Evolutionary conservation across 2,888 invertebrate species (phyloP).

Genomic region (Trisateles emortualis): DNA sequence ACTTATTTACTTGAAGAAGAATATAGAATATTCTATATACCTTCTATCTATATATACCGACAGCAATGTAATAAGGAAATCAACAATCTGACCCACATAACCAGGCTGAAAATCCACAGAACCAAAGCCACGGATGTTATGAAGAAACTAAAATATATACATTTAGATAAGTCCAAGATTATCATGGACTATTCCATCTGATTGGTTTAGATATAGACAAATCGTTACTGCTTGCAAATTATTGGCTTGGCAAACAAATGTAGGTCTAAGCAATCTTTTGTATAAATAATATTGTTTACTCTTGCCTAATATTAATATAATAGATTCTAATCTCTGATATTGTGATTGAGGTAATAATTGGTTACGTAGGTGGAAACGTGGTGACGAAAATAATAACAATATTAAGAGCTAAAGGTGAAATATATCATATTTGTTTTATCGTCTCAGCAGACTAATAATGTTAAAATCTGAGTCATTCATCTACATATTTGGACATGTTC

Average conservation of each 20-base stretch:
- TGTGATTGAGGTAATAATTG: neutral
- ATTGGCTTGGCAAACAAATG: conserved; percentile 23
- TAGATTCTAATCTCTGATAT: neutral
- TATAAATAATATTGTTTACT: conserved; percentile 24
- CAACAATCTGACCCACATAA: conserved; percentile 5
- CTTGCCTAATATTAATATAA: conserved; percentile 14
- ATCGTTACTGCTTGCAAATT: conserved; percentile 19
- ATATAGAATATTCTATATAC: no score
- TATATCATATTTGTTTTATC: no score
- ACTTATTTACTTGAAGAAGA: no score
- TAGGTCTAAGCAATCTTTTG: conserved; percentile 13
- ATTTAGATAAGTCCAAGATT: conserved; percentile 4
- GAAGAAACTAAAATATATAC: conserved; percentile 9
- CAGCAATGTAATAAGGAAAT: neutral
- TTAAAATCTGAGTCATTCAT: no score
- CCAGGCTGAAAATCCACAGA: conserved; percentile 3
- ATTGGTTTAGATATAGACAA: conserved; percentile 16
- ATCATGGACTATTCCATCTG: conserved; percentile 7
- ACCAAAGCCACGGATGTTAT: neutral
- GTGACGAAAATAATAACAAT: neutral
- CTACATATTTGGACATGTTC: no score
- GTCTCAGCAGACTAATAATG: no score
- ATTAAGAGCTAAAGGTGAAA: no score
- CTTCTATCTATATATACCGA: no score
- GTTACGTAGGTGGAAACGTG: neutral